A percentile compares a stretch with the other conserved stretches of the same genome.
Evolutionary conservation across 2,888 invertebrate genomes (phyloP).

Genomic region (Monoplex corrugatus): DNA sequence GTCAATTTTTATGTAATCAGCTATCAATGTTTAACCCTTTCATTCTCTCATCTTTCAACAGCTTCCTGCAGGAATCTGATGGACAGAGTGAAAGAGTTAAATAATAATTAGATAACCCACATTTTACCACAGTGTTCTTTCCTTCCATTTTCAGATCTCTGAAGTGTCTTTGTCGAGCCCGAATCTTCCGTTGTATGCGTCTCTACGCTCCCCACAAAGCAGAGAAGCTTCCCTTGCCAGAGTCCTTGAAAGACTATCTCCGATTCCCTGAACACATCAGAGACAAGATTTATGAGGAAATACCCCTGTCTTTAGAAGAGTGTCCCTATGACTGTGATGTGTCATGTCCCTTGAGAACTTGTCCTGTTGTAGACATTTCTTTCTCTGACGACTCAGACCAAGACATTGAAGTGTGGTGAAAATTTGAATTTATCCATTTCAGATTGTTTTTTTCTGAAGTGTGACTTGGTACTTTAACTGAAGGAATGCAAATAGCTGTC

Average conservation of each 20-base stretch:
- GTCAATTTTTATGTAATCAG: too few species aligned
- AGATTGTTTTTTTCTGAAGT: too few species aligned
- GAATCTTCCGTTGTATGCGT: conserved; percentile 68
- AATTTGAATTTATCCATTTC: too few species aligned
- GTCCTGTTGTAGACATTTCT: conserved; percentile 74
- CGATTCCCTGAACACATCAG: conserved; percentile 69
- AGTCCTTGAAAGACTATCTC: conserved; percentile 66
- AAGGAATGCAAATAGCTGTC: too few species aligned
- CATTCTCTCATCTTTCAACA: too few species aligned
- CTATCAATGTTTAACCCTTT: too few species aligned
- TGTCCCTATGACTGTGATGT: conserved; percentile 76
- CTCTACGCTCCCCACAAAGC: conserved; percentile 68
- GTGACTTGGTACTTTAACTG: too few species aligned
- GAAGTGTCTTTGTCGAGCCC: conserved; percentile 66
- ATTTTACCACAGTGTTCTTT: not conserved
- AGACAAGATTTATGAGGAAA: conserved; percentile 65
- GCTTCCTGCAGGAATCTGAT: too few species aligned
- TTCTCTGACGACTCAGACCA: conserved; percentile 67
- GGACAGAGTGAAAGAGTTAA: too few species aligned
- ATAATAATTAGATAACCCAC: too few species aligned
- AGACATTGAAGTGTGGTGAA: conserved; percentile 54
- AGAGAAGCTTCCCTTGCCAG: conserved; percentile 67
- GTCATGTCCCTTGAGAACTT: conserved; percentile 66
- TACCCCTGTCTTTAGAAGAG: conserved; percentile 63
- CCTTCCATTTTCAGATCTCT: conserved; percentile 50